Evolutionary conservation across 2,113 vertebrate species (phyloP), one percentile per base, ranked within the genome.

Genomic region (Hippocampus guttulatus): DNA sequence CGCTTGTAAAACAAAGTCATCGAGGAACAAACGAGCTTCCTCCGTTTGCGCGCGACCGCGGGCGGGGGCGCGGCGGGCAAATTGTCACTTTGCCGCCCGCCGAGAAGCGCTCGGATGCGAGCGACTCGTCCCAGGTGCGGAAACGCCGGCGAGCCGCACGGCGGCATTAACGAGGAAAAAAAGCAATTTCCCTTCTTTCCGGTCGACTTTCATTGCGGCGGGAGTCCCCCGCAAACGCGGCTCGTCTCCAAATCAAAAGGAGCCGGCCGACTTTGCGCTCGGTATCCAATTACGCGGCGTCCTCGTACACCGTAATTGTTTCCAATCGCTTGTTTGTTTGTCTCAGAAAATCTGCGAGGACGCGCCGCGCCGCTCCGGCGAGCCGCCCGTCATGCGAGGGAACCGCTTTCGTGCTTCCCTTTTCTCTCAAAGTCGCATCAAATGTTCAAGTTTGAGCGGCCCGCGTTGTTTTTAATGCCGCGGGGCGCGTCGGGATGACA

Each of bases 1-100:
- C 14, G 64, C 43, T 8, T 47, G 41, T 18, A 45, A 25, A 47
- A 47, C 23, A 4, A 47, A 65, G 64, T 65, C 64, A 65, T 65
- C 40, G 27, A 65, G 64, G 16, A 61, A 65, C 64, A 65, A 65
- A 65, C 27, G 43, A 45, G 43, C 63, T 43, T 15, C 20, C 63
- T 45, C n/a, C 23, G 18, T 90, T 78, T 80, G 47, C 0, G 30
- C 30, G 30, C 30, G 30, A 33, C 4, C 30, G 30, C 30, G 5
- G 33, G 79, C 71, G 58, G 58, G 58, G 58, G 58, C 8, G 58
- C 66, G 27, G 27, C 15, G 11, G 47, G 81, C 78, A 85, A 89
- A 86, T 85, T 86, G 87, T 67, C 88, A 90, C 89, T 90, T 89
- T 90, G 85, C 88, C 89, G 85, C 89, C 85, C 38, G 82, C 79